Conservation (phyloP, 2,113 vertebrate genomes). For the Ivindomyrus marchei region DNA sequence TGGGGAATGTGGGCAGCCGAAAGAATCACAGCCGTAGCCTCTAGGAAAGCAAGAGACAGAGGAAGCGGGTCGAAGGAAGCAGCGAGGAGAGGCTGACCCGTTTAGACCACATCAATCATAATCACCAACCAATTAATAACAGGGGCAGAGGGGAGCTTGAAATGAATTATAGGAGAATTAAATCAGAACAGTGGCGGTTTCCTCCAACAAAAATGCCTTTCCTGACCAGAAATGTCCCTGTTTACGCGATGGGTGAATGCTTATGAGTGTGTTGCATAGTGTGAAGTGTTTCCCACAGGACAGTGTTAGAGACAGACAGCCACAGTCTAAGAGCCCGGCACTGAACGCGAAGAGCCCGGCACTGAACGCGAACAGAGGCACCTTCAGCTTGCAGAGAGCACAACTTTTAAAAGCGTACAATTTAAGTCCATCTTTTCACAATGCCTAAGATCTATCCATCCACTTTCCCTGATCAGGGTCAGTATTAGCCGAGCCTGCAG, state of each 20-base stretch:
- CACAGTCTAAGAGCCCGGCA: not conserved
- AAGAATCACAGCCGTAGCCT: not conserved
- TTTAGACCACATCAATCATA: not conserved
- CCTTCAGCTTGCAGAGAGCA: not conserved
- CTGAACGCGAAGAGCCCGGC: not conserved
- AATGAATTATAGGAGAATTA: slow-evolving; percentile 1
- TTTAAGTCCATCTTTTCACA: not conserved
- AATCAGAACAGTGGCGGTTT: not conserved
- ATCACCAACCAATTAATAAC: slow-evolving; percentile 9
- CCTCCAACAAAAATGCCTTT: not conserved
- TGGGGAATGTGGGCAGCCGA: not conserved
- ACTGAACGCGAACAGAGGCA: not conserved
- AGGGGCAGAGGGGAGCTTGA: not conserved
- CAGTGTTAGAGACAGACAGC: not conserved
- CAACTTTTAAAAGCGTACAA: not conserved
- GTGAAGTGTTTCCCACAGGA: not conserved
- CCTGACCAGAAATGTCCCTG: not conserved
- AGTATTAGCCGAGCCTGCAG: not conserved
- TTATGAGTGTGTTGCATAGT: not conserved
- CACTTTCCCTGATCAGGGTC: not conserved
- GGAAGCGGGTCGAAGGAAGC: not conserved
- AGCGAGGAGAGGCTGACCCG: not conserved
- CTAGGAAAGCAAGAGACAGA: not conserved
- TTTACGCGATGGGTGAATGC: not conserved
- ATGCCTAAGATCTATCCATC: not conserved